These are phyloP conservation scores for Acyrthosiphon pisum DNA, from an alignment of 1,140 invertebrate species.

Conservation along the genomic window DNA sequence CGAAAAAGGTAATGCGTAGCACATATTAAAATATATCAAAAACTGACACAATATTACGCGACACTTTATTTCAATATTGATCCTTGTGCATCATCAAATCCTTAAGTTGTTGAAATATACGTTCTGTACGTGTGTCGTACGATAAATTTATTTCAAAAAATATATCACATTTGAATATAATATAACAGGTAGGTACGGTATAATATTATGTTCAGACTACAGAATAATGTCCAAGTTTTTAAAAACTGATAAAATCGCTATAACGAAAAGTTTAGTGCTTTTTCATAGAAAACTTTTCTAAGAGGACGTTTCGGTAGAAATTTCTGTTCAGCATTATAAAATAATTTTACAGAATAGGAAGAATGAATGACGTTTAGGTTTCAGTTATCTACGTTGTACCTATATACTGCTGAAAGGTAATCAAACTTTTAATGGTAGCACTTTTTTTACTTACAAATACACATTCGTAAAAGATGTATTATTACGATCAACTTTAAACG, in stretches of 20 bases:
- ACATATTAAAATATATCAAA: neutral
- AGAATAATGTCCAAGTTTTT: neutral
- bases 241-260: neutral
- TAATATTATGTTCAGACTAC: too few species aligned
- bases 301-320: neutral
- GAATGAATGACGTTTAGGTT: constrained; percentile 3
- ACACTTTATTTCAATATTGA: neutral
- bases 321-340: neutral
- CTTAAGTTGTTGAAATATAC: neutral
- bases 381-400: neutral
- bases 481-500: neutral
- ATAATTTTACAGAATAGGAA: neutral
- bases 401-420: neutral
- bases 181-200: too few species aligned
- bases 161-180: neutral
- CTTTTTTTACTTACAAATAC: neutral
- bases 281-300: neutral
- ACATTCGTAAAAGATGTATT: neutral
- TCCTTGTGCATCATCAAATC: neutral
- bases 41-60: neutral
- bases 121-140: neutral
- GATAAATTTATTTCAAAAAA: neutral
- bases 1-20: neutral
- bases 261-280: neutral
- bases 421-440: neutral